phyloP scores from a whole-genome alignment of 1,140 invertebrate genomes.

The Zophobas morio region DNA sequence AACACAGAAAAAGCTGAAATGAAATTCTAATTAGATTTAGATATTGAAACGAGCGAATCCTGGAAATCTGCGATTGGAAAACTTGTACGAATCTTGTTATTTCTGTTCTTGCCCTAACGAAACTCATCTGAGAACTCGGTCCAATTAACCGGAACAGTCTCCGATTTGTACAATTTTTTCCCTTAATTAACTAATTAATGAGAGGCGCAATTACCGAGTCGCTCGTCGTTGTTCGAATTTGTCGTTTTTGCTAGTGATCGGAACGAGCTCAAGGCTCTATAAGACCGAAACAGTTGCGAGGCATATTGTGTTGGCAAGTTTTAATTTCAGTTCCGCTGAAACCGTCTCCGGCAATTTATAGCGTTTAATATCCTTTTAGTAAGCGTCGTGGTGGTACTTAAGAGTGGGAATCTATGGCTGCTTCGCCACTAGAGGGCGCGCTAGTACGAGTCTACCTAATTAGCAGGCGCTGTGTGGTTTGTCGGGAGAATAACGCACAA shows the following conservation, averaged over 20 bases:
- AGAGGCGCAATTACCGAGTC: background rate
- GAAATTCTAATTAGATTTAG: background rate
- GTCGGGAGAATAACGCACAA: constrained; percentile 37
- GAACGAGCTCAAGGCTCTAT: constrained; percentile 14
- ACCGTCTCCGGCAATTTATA: constrained; percentile 39
- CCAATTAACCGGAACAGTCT: constrained; percentile 25
- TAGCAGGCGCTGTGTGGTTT: constrained; percentile 31
- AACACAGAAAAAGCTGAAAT: background rate
- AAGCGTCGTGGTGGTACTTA: constrained; percentile 40
- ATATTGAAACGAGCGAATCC: background rate
- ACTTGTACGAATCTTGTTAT: background rate
- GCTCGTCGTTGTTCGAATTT: constrained; percentile 11
- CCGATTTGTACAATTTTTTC: constrained; percentile 21
- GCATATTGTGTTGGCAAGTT: constrained; percentile 29
- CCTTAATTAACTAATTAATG: constrained; percentile 23
- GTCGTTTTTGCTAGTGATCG: background rate
- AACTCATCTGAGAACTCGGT: background rate
- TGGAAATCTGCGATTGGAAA: constrained; percentile 4
- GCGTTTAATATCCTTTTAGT: constrained; percentile 42
- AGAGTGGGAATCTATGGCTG: constrained; percentile 36
- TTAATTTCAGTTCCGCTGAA: constrained; percentile 38
- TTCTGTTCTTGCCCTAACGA: background rate
- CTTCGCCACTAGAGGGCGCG: constrained; percentile 30
- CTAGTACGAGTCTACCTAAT: constrained; percentile 28
- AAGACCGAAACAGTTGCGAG: constrained; percentile 8